A percentile compares a stretch with the other conserved stretches of the same genome.
phyloP scores from a whole-genome alignment of 2,113 vertebrate species.

The Willisornis vidua region DNA sequence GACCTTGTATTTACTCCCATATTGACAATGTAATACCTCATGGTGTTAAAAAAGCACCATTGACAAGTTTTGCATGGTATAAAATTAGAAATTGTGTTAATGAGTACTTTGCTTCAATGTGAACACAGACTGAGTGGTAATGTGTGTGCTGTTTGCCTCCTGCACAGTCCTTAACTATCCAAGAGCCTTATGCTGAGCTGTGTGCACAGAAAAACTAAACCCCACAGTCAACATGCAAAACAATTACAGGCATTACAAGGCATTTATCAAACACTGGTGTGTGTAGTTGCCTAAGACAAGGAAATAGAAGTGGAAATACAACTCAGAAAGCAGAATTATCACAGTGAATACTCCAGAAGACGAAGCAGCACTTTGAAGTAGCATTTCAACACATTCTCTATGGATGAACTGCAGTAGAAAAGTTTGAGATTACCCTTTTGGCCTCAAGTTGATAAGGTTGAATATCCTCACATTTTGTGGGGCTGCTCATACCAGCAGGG shows the following conservation, averaged over 20 bases:
- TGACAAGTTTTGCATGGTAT: fast-evolving
- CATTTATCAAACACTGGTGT: background rate
- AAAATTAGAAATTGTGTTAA: background rate
- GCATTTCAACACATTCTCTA: background rate
- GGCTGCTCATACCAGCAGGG: background rate
- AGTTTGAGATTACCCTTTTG: background rate
- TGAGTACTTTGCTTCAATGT: background rate
- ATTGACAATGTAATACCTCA: background rate
- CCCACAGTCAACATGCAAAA: background rate
- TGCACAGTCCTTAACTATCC: background rate
- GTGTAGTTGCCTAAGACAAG: background rate
- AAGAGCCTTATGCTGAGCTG: background rate
- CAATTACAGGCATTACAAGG: background rate
- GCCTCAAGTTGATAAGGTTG: background rate
- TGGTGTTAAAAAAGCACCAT: background rate
- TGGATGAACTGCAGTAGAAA: background rate
- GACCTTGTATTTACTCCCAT: background rate
- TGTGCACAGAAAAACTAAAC: background rate
- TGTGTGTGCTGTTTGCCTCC: background rate
- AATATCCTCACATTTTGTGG: background rate
- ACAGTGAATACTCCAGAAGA: background rate
- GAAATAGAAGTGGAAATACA: background rate
- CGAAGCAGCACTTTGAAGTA: background rate
- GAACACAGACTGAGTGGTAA: background rate
- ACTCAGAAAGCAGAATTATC: background rate